Evolutionary conservation across 1,140 invertebrate species (phyloP), one percentile per base, ranked within the genome.

Genomic region (Diprion similis): DNA sequence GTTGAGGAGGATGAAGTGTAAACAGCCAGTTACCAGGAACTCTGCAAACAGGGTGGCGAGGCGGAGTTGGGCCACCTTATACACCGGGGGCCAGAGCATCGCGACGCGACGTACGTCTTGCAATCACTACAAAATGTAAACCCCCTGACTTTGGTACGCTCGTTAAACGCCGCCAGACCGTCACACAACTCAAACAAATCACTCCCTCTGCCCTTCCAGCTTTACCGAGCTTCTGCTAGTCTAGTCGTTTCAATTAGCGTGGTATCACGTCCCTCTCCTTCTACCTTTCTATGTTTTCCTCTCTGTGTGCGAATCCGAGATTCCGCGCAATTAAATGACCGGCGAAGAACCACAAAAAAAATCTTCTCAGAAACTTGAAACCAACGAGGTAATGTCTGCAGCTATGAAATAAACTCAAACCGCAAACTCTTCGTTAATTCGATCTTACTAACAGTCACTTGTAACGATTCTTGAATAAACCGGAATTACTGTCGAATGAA

Each of bases 51-150:
- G n/a, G 11, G n/a, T 59, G 9, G 51, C 24, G 24, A 37, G 1
- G 24, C 24, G 24, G 24, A 37, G 24, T 37, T 37, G 24, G 24
- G 24, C 24, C 24, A 37, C 24, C 24, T 37, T 37, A 37, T 37
- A 37, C 6, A 37, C 6, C 24, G 6, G 24, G 24, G n/a, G 51
- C 51, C 51, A 4, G 51, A 59, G 24, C 24, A 37, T 17, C 51
- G 11, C 24, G 24, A 37, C 51, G 51, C 51, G 51, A 59, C 51
- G 51, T 13, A 59, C 51, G 51, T 59, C 51, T 59, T 59, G 51
- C 51, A 59, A 59, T 59, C 51, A 59, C 51, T 17, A 59, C 51
- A 37, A 59, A 59, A 59, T 59, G 51, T 17, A 59, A 59, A 59
- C 51, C 51, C 51, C 11, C 51, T 17, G 24, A 37, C 24, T 37